Percentiles rank a stretch among this genome's conserved stretches.
phyloP scores from a whole-genome alignment of 2,888 invertebrate species.

The Pedicia rivosa region DNA sequence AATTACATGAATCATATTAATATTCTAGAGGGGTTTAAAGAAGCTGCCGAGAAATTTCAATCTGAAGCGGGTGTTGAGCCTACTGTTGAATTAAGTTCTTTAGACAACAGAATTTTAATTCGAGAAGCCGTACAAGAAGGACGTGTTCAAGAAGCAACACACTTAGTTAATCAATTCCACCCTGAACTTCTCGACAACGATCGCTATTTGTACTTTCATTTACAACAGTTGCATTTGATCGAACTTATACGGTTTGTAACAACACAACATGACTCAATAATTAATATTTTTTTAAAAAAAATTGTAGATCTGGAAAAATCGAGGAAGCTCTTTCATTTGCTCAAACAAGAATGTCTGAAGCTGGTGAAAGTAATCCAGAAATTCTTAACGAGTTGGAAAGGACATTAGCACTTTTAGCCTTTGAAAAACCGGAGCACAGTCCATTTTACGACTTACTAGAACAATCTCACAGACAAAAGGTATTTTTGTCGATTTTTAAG shows the following conservation, averaged over 20 bases:
- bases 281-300: background rate
- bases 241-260: conserved; percentile 24
- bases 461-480: conserved; percentile 87
- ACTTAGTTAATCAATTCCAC: conserved; percentile 83
- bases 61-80: conserved; percentile 80
- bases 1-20: conserved; percentile 94
- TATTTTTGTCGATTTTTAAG: conserved; percentile 19
- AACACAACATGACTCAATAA: background rate
- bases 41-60: conserved; percentile 93
- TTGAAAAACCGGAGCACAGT: conserved; percentile 87
- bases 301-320: conserved; percentile 46
- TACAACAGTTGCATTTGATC: conserved; percentile 42
- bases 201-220: conserved; percentile 86
- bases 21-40: conserved; percentile 67
- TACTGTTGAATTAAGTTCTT: conserved; percentile 59
- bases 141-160: conserved; percentile 81
- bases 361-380: conserved; percentile 62
- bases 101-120: conserved; percentile 84
- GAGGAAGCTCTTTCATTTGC: conserved; percentile 78
- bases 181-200: conserved; percentile 92
- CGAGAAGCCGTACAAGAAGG: conserved; percentile 89
- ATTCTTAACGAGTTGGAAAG: conserved; percentile 67
- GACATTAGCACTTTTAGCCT: conserved; percentile 86
- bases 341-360: conserved; percentile 70
- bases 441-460: conserved; percentile 91